Conservation (phyloP, 2,113 vertebrate genomes). For the Perca fluviatilis region DNA sequence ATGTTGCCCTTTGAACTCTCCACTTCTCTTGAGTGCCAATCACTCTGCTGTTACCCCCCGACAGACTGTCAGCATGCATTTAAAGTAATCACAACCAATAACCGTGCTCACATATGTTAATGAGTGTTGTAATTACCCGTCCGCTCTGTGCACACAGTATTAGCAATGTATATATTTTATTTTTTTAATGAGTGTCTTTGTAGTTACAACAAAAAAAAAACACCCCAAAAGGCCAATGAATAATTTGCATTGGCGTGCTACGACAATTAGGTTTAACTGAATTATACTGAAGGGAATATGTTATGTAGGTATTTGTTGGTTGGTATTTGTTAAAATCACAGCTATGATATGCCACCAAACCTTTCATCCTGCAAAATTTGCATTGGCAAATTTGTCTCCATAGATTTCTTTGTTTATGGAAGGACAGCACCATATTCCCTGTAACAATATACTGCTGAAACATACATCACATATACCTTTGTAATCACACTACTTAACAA, state of each 20-base stretch:
- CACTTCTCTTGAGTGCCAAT: constrained; percentile 22
- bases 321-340: neutral
- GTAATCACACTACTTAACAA: neutral
- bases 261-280: neutral
- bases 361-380: neutral
- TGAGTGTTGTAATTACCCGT: neutral
- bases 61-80: constrained; percentile 10
- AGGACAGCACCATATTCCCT: neutral
- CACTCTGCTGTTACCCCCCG: neutral
- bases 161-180: neutral
- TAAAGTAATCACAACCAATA: constrained; percentile 1
- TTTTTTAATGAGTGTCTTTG: neutral
- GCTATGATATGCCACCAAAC: neutral
- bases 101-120: neutral
- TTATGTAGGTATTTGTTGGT: neutral
- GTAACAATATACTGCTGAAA: neutral
- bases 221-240: neutral
- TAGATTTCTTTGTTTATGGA: neutral
- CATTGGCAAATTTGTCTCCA: neutral
- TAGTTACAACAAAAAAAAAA: neutral
- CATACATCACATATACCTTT: neutral
- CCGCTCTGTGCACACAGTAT: neutral
- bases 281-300: neutral
- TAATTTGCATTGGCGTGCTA: neutral
- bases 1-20: neutral